A percentile compares a stretch with the other conserved stretches of the same genome.
Evolutionary conservation across 2,113 vertebrate species (phyloP).

Genomic region (Struthio camelus): DNA sequence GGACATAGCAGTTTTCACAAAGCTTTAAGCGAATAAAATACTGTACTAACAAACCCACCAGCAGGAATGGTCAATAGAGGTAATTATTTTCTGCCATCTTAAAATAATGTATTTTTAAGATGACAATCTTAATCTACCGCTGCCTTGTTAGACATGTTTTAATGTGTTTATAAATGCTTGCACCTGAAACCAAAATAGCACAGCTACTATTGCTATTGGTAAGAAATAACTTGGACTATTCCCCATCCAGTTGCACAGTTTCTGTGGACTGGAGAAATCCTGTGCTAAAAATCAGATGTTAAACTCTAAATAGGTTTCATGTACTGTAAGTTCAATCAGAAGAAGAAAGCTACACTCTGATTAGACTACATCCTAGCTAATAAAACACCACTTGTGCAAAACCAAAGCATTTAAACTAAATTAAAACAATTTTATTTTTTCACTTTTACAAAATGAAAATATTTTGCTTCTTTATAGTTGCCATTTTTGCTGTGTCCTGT

Average conservation of each 20-base stretch:
- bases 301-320: background rate
- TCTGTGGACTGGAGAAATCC: background rate
- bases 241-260: background rate
- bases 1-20: background rate
- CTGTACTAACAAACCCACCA: background rate
- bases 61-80: background rate
- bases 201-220: background rate
- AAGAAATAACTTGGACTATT: background rate
- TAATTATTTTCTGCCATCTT: background rate
- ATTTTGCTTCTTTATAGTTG: background rate
- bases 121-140: background rate
- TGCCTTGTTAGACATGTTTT: background rate
- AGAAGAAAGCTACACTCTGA: background rate
- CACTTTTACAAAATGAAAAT: background rate
- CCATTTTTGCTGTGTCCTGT: background rate
- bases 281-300: background rate
- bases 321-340: background rate
- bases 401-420: slow-evolving; percentile 18
- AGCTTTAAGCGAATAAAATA: background rate
- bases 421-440: background rate
- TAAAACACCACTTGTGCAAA: background rate
- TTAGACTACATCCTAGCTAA: background rate
- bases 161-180: background rate
- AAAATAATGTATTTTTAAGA: background rate
- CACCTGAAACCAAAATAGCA: background rate